Base-by-base conservation (phyloP, 2,113 vertebrate genomes). In the Syngnathoides biaculeatus region DNA sequence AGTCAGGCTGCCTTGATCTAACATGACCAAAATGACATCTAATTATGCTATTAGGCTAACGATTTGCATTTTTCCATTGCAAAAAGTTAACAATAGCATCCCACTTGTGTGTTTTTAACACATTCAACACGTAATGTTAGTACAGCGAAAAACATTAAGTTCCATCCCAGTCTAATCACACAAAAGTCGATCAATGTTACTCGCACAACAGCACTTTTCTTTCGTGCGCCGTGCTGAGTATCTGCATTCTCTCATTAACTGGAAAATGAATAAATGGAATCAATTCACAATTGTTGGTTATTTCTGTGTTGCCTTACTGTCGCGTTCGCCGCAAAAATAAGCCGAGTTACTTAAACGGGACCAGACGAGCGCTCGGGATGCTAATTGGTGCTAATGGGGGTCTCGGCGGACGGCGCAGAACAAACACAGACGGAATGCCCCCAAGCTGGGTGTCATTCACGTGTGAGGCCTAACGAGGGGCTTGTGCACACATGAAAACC, bases 321-420 rank as follows among this genome's bases (percentile, higher is more conserved):
- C 2, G 45, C 5, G 45, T 48, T 15, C 19, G 19, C 27, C 15
- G 5, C 17, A 30, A 3, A 63, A 60, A n/a, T n/a, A n/a, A 73
- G 59, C 8, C 22, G 27, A 58, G 50, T 65, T 65, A 74, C 79
- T 78, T 67, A 73, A 83, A 82, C 75, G 65, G 48, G 69, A 84
- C 72, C 64, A 78, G 86, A 72, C 80, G 77, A 80, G 73, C 75
- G 53, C 75, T 75, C 78, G 67, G 69, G 71, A 79, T 86, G 72
- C 83, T 91, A 90, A 91, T 92, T 90, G 87, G 82, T 86, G 77
- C 69, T 90, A 92, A 90, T 87, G 74, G 79, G 71, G 77, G 79
- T 88, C 88, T 85, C 87, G 60, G 74, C 64, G 81, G 89, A 89
- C 86, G 71, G 22, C 69, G 74, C 56, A 86, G 84, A 89, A 89